These are phyloP conservation scores for Neelides folsomi DNA, from an alignment of 2,888 invertebrate genomes.

Conservation along the genomic window DNA sequence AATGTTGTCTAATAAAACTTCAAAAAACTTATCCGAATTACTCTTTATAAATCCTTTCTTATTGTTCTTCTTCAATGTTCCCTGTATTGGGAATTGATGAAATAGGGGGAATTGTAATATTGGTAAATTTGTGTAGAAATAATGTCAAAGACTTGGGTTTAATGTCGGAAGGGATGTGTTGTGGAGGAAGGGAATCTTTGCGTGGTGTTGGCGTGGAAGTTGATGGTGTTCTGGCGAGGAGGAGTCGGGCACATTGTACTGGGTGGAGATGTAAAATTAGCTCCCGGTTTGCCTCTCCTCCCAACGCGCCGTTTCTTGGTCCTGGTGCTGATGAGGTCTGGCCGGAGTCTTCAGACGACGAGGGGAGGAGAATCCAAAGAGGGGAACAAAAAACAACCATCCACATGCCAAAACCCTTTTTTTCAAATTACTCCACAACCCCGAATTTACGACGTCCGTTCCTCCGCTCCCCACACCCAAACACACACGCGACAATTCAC, in stretches of 20 bases:
- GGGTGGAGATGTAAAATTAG: background rate
- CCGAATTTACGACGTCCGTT: slow-evolving; percentile 28
- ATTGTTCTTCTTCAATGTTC: too few relatives aligned
- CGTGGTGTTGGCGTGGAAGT: background rate
- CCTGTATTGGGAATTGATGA: too few relatives aligned
- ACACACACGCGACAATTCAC: too few relatives aligned
- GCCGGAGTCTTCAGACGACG: slow-evolving; percentile 2
- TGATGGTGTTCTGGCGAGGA: background rate
- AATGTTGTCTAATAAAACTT: too few relatives aligned
- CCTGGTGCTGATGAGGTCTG: background rate
- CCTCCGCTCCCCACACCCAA: background rate
- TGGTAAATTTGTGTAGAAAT: too few relatives aligned
- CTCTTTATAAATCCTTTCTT: too few relatives aligned
- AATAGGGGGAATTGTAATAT: too few relatives aligned
- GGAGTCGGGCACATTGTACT: slow-evolving; percentile 2
- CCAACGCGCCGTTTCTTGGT: background rate
- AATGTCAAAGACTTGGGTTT: too few relatives aligned
- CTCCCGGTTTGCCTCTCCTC: slow-evolving; percentile 1
- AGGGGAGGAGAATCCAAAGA: background rate
- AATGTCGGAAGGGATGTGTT: too few relatives aligned
- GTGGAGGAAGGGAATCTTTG: background rate
- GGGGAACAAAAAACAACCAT: slow-evolving; percentile 8
- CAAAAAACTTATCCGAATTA: too few relatives aligned
- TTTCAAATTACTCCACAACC: slow-evolving; percentile 9
- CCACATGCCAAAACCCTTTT: slow-evolving; percentile 23